phyloP scores from a whole-genome alignment of 2,113 vertebrate species.

The Onychorhynchus coronatus region DNA sequence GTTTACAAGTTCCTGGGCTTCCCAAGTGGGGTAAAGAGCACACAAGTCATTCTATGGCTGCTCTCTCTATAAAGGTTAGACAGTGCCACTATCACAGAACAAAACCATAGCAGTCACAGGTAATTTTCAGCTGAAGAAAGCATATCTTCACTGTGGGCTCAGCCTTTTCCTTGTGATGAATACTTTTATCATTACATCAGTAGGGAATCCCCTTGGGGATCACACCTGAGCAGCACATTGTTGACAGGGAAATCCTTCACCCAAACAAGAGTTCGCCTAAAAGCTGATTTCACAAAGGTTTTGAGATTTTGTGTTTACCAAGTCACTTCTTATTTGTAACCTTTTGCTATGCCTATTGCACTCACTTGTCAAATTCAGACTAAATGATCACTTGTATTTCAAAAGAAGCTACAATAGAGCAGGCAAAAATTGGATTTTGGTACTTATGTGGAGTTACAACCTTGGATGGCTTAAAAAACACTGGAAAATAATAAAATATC shows the following conservation, averaged over 20 bases:
- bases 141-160: background rate
- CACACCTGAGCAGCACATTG: rapidly evolving
- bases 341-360: background rate
- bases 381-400: background rate
- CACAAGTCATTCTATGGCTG: background rate
- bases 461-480: background rate
- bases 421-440: background rate
- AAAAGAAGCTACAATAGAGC: background rate
- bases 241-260: background rate
- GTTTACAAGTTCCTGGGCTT: background rate
- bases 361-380: background rate
- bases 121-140: background rate
- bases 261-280: background rate
- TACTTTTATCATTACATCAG: background rate
- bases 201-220: background rate
- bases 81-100: background rate
- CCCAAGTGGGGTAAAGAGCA: background rate
- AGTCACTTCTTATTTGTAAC: background rate
- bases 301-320: background rate
- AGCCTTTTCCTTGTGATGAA: background rate
- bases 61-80: background rate
- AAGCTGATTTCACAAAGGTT: background rate
- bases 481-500: background rate
- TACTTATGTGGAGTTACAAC: background rate
- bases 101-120: background rate